Evolutionary conservation across 2,888 invertebrate genomes (phyloP).

Genomic region (Melanchra persicariae): DNA sequence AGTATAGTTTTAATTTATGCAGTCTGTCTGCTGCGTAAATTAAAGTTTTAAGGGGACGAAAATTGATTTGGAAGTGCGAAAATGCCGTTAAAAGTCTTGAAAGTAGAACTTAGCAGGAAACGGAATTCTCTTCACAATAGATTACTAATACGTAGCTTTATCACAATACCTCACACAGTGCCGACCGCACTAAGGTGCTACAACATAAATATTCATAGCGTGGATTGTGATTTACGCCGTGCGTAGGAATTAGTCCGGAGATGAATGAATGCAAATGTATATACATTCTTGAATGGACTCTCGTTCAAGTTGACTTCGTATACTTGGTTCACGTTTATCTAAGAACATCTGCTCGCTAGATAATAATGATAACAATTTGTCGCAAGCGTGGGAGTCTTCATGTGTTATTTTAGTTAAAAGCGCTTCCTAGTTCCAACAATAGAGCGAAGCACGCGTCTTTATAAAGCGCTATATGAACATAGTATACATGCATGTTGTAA

Average conservation of each 20-base stretch:
- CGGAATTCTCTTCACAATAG: slow-evolving; percentile 2
- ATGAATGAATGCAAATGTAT: slow-evolving; percentile 66
- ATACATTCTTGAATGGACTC: slow-evolving; percentile 59
- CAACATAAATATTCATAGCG: slow-evolving; percentile 57
- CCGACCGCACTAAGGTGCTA: slow-evolving; percentile 41
- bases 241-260: slow-evolving; percentile 54
- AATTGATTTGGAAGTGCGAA: slow-evolving; percentile 25
- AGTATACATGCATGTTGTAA: slow-evolving; percentile 19
- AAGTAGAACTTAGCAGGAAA: not conserved
- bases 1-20: slow-evolving; percentile 51
- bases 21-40: slow-evolving; percentile 30
- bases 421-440: slow-evolving; percentile 70
- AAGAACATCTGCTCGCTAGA: slow-evolving; percentile 57
- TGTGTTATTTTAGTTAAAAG: slow-evolving; percentile 75
- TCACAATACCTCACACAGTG: slow-evolving; percentile 45
- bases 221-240: slow-evolving; percentile 49
- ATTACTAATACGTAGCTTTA: not conserved
- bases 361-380: slow-evolving; percentile 59
- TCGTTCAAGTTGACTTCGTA: slow-evolving; percentile 34
- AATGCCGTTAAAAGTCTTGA: slow-evolving; percentile 1
- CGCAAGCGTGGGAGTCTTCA: slow-evolving; percentile 70
- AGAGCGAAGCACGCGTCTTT: slow-evolving; percentile 57
- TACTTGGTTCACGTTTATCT: slow-evolving; percentile 28
- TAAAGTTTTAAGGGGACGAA: slow-evolving; percentile 16
- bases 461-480: slow-evolving; percentile 39